phyloP scores from a whole-genome alignment of 2,113 vertebrate species.

The Peromyscus polionotus region DNA sequence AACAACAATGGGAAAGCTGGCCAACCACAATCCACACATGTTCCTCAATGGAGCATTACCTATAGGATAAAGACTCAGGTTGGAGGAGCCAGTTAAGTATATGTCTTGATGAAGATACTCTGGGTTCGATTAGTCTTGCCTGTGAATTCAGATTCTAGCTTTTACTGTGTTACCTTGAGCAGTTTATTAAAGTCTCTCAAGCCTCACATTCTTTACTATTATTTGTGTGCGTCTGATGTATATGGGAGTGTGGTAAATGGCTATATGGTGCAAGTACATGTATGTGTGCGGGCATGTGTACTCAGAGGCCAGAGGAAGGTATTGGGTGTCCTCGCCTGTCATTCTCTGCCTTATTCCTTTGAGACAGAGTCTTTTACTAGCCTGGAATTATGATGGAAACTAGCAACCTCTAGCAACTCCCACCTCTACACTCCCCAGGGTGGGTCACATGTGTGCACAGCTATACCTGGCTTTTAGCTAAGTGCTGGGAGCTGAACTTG shows the following conservation, averaged over 20 bases:
- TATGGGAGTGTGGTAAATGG: not conserved
- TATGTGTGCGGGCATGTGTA: not conserved
- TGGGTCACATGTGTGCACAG: not conserved
- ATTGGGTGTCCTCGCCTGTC: not conserved
- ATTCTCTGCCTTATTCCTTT: not conserved
- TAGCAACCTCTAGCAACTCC: not conserved
- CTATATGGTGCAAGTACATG: not conserved
- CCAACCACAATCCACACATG: rapidly evolving
- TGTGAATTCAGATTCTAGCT: not conserved
- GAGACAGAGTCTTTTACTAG: not conserved
- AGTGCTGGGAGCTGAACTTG: not conserved
- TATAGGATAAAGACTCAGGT: not conserved
- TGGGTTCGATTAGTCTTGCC: not conserved
- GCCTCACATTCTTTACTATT: not conserved
- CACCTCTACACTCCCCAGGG: not conserved
- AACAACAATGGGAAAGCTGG: not conserved
- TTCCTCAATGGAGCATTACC: not conserved
- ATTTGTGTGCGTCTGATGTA: not conserved
- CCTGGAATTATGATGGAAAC: not conserved
- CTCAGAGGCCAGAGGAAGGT: not conserved
- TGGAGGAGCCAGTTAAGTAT: not conserved
- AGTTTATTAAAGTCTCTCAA: not conserved
- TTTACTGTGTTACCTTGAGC: not conserved
- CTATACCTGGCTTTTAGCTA: not conserved
- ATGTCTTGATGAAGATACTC: not conserved